Conservation (phyloP, 2,797 vertebrate species). For the Paguma larvata region DNA sequence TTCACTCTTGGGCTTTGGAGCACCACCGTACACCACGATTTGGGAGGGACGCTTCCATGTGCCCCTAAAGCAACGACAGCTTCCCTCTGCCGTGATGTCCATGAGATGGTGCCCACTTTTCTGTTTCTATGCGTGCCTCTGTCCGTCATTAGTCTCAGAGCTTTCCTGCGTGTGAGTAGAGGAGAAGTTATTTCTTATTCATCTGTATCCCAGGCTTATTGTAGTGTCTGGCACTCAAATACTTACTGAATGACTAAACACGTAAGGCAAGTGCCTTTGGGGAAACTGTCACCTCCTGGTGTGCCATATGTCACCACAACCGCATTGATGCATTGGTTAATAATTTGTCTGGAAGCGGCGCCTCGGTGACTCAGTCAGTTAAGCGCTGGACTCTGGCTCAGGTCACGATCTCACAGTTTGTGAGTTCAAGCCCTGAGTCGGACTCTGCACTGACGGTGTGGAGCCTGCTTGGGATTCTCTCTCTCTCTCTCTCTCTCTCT, state of each 20-base stretch:
- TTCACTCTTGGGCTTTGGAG: background rate
- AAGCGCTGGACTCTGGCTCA: no score
- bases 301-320: background rate
- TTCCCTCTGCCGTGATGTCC: fast-evolving
- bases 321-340: background rate
- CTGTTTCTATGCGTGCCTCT: background rate
- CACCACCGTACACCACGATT: background rate
- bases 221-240: background rate
- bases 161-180: background rate
- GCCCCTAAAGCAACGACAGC: fast-evolving
- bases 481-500: no score
- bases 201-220: background rate
- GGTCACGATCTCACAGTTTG: no score
- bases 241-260: background rate
- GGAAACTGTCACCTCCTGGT: background rate
- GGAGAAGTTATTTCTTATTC: background rate
- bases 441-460: no score
- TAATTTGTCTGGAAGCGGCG: background rate
- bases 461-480: no score
- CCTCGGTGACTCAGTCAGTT: no score
- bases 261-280: background rate
- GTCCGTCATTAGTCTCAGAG: background rate
- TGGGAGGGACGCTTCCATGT: background rate
- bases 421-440: no score
- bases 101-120: fast-evolving